These are phyloP conservation scores for Ephydatia muelleri DNA, from an alignment of 37 sponge, comb jelly and placozoan species.

Conservation along the genomic window DNA sequence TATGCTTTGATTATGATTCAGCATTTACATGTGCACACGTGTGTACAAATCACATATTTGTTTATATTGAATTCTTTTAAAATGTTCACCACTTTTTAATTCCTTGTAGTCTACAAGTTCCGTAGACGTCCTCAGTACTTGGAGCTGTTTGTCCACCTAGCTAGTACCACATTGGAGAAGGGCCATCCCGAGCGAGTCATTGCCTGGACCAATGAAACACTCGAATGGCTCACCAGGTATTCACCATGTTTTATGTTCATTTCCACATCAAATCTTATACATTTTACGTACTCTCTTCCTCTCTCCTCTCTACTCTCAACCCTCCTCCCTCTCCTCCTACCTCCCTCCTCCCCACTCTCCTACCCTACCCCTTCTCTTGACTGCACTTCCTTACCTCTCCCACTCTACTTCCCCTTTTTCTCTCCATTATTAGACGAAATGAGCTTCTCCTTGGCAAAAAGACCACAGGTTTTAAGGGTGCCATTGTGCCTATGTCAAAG, in stretches of 20 bases:
- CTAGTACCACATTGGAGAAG: constrained; percentile 46
- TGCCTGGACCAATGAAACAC: constrained; percentile 75
- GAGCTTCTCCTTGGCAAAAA: constrained; percentile 12
- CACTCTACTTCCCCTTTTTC: not conserved
- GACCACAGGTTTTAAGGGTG: not conserved
- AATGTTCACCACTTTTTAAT: not conserved
- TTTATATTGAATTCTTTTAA: not conserved
- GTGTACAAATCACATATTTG: not conserved
- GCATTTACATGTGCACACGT: not conserved
- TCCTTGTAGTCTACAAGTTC: constrained; percentile 93
- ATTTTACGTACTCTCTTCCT: not conserved
- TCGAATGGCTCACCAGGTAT: constrained; percentile 71
- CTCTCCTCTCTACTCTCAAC: not conserved
- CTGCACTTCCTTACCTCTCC: not conserved
- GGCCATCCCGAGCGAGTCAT: constrained; percentile 52
- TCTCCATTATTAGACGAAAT: constrained; percentile 12
- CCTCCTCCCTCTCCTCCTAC: not conserved
- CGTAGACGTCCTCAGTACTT: constrained; percentile 83
- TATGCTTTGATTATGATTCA: not conserved
- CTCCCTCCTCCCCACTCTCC: not conserved
- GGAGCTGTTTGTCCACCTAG: constrained; percentile 84
- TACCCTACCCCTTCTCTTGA: not conserved
- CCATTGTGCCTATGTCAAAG: not conserved
- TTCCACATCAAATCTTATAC: too few relatives aligned
- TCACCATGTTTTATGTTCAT: too few relatives aligned